Evolutionary conservation across 1,140 invertebrate species (phyloP).

Genomic region (Platyscapa corneri): DNA sequence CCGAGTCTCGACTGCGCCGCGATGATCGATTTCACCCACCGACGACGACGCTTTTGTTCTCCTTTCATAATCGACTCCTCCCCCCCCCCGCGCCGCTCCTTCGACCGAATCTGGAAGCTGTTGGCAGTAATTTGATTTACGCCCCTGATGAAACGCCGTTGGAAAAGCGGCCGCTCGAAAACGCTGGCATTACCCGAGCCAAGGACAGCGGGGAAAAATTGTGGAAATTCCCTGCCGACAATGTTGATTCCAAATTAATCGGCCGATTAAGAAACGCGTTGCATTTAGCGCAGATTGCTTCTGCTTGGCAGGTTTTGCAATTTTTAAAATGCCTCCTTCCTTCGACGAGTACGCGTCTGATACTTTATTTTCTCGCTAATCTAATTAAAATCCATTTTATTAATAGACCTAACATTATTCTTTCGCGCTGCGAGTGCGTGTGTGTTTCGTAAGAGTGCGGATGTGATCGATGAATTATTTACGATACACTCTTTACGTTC

Average conservation of each 20-base stretch:
- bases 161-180: background rate
- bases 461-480: no score
- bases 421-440: no score
- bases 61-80: background rate
- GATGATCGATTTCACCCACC: background rate
- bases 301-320: background rate
- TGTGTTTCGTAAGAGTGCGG: no score
- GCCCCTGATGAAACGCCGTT: background rate
- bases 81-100: background rate
- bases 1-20: no score
- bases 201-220: background rate
- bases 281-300: background rate
- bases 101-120: background rate
- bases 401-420: no score
- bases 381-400: no score
- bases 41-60: background rate
- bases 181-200: no score
- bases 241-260: background rate
- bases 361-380: no score
- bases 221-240: background rate
- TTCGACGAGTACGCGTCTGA: no score
- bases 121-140: conserved; percentile 9
- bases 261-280: background rate
- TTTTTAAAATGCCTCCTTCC: background rate
- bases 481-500: no score